Base-by-base conservation (phyloP, 2,888 invertebrate species). In the Melolontha melolontha region DNA sequence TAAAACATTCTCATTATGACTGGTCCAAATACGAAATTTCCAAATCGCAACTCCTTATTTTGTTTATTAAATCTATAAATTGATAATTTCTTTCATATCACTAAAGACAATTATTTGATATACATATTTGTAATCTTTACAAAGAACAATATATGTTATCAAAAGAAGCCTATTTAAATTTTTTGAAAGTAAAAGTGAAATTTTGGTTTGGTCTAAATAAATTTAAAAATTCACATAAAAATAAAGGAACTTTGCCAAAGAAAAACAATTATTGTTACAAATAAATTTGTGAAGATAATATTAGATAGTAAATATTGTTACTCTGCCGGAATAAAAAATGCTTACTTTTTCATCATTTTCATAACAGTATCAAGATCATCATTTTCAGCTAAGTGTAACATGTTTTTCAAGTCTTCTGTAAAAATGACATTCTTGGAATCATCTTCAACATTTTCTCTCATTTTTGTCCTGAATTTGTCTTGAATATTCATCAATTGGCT, bases 401-500 rank as follows among this genome's bases (percentile, higher is more conserved):
- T 91, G 79, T 92, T 92, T 80, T 94, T 94, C 10, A 95, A 83
- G 82, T 95, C 95, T 83, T 94, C 94, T 5, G 94, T 93, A 77
- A 94, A 95, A 71, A 95, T 87, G 87, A 93, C 88, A 73, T 86
- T 88, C 70, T 86, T 86, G 0, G 84, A 80, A 0, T 86, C 81
- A 12, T 87, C 84, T 2, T 81, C 74, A 0, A 88, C 83, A 79
- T 89, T 91, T 63, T 90, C 88, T 10, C 76, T 80, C 92, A 95
- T 93, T 83, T 93, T 92, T 0, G 79, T 75, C 67, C 87, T 86
- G 79, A 94, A 94, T 71, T 89, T 89, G 0, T 90, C 90, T 34
- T 85, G 78, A 72, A 90, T 86, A 76, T 86, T 87, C 1, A 81
- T 73, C 80, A 92, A 90, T 77, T 92, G 91, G 14, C 85, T 83